These are phyloP conservation scores for Pedicia rivosa DNA, from an alignment of 2,888 invertebrate species.

Conservation along the genomic window DNA sequence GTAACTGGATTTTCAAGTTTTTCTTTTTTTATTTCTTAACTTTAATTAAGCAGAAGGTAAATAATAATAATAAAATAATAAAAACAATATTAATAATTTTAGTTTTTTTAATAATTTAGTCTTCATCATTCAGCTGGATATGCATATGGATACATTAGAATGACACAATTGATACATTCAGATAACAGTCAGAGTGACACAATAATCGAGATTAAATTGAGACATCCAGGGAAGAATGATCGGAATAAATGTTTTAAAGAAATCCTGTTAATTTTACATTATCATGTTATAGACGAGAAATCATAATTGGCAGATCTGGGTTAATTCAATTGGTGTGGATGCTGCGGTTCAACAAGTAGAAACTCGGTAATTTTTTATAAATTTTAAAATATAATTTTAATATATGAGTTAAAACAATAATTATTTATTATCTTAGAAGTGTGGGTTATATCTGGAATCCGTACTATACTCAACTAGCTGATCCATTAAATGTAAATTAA, in stretches of 20 bases:
- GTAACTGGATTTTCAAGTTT: too few relatives aligned
- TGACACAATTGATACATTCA: slow-evolving; percentile 76
- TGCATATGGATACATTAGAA: slow-evolving; percentile 69
- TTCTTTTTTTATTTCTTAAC: too few relatives aligned
- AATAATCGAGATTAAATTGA: slow-evolving; percentile 70
- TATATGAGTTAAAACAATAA: too few relatives aligned
- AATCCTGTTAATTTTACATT: slow-evolving; percentile 6
- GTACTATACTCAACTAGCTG: slow-evolving; percentile 74
- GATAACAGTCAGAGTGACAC: slow-evolving; percentile 83
- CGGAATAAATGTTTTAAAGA: too few relatives aligned
- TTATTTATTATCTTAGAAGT: too few relatives aligned
- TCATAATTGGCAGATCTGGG: slow-evolving; percentile 83
- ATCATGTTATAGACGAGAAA: slow-evolving; percentile 45
- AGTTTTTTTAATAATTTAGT: too few relatives aligned
- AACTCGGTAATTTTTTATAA: too few relatives aligned
- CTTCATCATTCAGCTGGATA: slow-evolving; percentile 79
- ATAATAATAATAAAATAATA: too few relatives aligned
- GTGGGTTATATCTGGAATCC: slow-evolving; percentile 90
- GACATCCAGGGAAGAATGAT: slow-evolving; percentile 76
- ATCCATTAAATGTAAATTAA: slow-evolving; percentile 58
- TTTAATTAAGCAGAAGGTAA: too few relatives aligned
- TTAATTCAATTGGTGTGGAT: slow-evolving; percentile 83
- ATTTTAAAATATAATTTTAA: too few relatives aligned
- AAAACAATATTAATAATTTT: too few relatives aligned
- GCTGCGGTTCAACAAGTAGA: slow-evolving; percentile 63